Base-by-base conservation (phyloP, 2,888 invertebrate genomes). In the Dugesia japonica region DNA sequence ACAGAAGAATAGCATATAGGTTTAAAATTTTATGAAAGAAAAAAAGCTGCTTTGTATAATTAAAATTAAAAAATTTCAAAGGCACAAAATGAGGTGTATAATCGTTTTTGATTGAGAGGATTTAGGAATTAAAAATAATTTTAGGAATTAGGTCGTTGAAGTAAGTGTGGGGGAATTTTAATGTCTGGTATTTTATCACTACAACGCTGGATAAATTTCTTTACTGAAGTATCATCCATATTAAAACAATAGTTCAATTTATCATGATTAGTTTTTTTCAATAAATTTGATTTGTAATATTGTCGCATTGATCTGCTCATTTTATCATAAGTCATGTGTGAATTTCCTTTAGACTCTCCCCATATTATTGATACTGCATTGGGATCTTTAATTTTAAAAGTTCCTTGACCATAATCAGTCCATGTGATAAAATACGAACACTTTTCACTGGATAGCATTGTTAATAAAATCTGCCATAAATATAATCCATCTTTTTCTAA, bases 281-380 rank as follows among this genome's bases (percentile, higher is more conserved):
- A 28, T 17, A 75, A 28, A 26, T 38, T 28, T 71, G 42, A 27
- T 42, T 75, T 75, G 27, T 75, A 75, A 56, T 75, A 75, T 71
- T 75, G 75, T 26, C 75, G 23, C 42, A 75, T 42, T 15, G 75
- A 75, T 26, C 75, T 26, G 27, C 75, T 75, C 26, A 75, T 26
- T 28, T 75, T 75, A 17, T 75, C 75, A 38, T 75, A 75, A 1
- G 42, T 75, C 75, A 75, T 75, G 9, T 42, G 4, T 26, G 7
- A n/a, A 56, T 75, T 75, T 23, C n/a, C 26, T 28, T 75, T 75
- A 4, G 75, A 26, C 26, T 38, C 38, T n/a, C 75, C 75, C 75
- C 75, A 75, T 17, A 75, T 75, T 1, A 27, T 42, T 4, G 75
- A 75, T 7, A 75, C 75, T 4, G 27, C 33, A n/a, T 23, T 1